Conservation (phyloP, 2,113 vertebrate species). For the Pipra filicauda region DNA sequence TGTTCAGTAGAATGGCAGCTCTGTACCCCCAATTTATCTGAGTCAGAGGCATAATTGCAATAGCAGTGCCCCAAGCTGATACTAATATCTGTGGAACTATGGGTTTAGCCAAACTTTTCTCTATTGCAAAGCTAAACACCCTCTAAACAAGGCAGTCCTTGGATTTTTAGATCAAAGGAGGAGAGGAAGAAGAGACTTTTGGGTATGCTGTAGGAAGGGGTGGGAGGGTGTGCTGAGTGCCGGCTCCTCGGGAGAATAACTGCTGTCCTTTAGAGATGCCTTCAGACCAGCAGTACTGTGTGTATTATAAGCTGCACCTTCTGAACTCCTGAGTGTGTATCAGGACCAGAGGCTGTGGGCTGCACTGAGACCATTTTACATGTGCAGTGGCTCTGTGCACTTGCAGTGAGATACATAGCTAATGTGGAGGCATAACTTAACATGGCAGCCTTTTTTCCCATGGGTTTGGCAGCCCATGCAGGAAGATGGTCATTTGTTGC, state of each 20-base stretch:
- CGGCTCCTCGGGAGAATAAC: background rate
- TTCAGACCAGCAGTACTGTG: background rate
- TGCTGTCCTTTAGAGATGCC: background rate
- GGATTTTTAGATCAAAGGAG: background rate
- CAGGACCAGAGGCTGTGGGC: background rate
- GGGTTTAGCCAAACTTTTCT: background rate
- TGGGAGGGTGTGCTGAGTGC: background rate
- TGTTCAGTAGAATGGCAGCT: background rate
- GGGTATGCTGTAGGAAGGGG: background rate
- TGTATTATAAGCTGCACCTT: background rate
- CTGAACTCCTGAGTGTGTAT: background rate
- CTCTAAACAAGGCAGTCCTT: background rate
- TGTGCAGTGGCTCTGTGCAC: background rate
- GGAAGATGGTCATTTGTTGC: background rate
- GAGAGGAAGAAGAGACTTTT: background rate
- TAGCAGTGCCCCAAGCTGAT: background rate
- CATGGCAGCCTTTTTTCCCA: background rate
- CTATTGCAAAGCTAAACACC: background rate
- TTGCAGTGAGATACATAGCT: background rate
- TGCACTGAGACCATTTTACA: background rate
- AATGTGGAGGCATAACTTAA: background rate
- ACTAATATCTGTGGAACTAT: background rate
- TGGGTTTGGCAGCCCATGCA: background rate
- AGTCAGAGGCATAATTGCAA: background rate
- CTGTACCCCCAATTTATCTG: background rate